Percentiles rank a stretch among this genome's conserved stretches.
Conservation (phyloP, 2,888 invertebrate genomes). For the Cephus pygmeus region DNA sequence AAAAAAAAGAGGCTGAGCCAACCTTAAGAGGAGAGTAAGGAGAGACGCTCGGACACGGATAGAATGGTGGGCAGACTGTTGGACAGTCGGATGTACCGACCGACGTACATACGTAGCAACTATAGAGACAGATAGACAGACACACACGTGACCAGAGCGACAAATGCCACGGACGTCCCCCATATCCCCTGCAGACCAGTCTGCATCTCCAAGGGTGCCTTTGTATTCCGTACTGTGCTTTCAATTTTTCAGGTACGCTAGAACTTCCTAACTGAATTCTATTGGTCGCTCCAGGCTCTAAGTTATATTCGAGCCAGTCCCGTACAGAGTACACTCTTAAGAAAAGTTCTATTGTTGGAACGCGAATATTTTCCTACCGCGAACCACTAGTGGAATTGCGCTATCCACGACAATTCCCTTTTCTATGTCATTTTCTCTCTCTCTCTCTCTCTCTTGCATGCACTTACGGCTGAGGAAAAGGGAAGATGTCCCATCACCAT, state of each 20-base stretch:
- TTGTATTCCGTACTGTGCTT: conserved; percentile 14
- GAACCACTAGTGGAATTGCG: conserved; percentile 23
- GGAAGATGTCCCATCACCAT: no score
- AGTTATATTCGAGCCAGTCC: neutral
- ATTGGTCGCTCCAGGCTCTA: conserved; percentile 22
- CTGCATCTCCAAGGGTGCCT: conserved; percentile 26
- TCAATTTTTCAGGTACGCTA: conserved; percentile 17
- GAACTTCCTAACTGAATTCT: conserved; percentile 24
- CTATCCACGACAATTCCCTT: conserved; percentile 11
- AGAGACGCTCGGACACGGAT: neutral
- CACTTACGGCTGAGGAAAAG: no score
- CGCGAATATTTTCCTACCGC: conserved; percentile 26
- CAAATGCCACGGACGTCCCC: conserved; percentile 18
- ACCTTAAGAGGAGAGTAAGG: neutral
- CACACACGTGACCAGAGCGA: conserved; percentile 28
- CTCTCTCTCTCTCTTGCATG: neutral
- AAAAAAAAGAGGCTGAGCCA: neutral
- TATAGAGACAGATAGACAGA: neutral
- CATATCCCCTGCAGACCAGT: conserved; percentile 9
- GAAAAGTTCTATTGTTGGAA: conserved; percentile 41
- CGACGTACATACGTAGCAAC: neutral
- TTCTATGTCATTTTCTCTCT: conserved; percentile 9
- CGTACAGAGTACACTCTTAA: conserved; percentile 19
- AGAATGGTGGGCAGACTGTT: no score
- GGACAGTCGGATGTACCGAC: neutral